Base-by-base conservation (phyloP, 2,888 invertebrate species). In the Bombylius discolor region DNA sequence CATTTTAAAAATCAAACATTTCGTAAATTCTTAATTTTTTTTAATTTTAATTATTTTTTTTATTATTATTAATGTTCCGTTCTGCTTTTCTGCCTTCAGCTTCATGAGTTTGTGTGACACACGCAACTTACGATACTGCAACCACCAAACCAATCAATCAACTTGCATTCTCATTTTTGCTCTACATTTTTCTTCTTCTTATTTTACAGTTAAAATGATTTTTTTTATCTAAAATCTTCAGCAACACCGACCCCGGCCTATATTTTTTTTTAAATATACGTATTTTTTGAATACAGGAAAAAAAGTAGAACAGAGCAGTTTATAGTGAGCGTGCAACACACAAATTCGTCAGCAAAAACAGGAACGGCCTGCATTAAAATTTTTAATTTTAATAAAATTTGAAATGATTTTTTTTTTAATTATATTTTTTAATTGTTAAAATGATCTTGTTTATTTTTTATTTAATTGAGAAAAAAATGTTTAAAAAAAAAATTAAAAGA, bases 291-390 rank as follows among this genome's bases (percentile, higher is more conserved):
- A 52, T 48, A 54, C 53, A 58, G 56, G 51, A 56, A 42, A 56
- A 52, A 56, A 49, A 54, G 56, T 58, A 52, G 56, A 58, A 51
- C 2, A 23, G 23, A 23, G 53, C 49, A 52, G 54, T 54, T 42
- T 34, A 56, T 53, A 49, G 39, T 6, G 39, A 58, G 56, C 56
- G 55, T 56, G 51, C 58, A 56, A 56, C 56, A 56, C 52, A 58
- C 52, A 56, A 53, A 56, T 52, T 56, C 56, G 56, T 48, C 59
- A 56, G 57, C 59, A 57, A 59, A 55, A 59, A 52, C 59, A 59
- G 59, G 57, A 59, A 59, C 59, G 59, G 57, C 59, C 59, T 59
- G 59, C 57, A 49, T 59, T 59, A 59, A 59, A 59, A 59, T 57
- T 55, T 36, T 11, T 42, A 42, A 11, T 42, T 42, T 11, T 42